These are phyloP conservation scores for Siniperca scherzeri DNA, from an alignment of 2,797 vertebrate genomes.

Conservation along the genomic window DNA sequence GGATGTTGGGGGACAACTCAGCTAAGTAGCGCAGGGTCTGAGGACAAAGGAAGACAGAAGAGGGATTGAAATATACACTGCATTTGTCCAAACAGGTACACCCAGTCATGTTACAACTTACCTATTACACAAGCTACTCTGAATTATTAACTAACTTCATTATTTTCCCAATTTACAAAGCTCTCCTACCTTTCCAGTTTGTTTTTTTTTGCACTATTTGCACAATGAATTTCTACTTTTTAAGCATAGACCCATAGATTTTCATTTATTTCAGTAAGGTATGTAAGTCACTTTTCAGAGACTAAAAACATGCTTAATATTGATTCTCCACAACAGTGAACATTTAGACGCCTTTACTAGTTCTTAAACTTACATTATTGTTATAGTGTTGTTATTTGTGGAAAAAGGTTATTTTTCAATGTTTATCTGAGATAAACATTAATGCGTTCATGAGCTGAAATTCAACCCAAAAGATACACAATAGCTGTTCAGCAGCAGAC, in stretches of 20 bases:
- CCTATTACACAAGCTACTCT: not conserved
- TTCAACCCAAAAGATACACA: not conserved
- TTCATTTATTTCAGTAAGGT: not conserved
- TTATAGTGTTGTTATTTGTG: not conserved
- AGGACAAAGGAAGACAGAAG: slow-evolving; percentile 3
- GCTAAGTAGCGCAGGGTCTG: slow-evolving; percentile 87
- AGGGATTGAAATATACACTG: not conserved
- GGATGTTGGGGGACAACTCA: slow-evolving; percentile 81
- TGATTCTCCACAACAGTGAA: not conserved
- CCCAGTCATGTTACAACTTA: not conserved
- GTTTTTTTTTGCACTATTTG: not conserved
- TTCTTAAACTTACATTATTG: not conserved
- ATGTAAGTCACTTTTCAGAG: not conserved
- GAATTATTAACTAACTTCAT: not conserved
- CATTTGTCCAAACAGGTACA: not conserved
- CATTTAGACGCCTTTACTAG: not conserved
- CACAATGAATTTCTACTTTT: not conserved
- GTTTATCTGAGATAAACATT: no score
- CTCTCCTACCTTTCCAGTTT: not conserved
- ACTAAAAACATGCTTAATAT: no score
- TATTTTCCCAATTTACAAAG: not conserved
- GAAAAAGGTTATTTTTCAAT: not conserved
- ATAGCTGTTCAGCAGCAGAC: not conserved
- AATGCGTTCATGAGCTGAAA: not conserved
- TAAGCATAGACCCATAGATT: not conserved